These are phyloP conservation scores for Volucella zonaria DNA, from an alignment of 2,888 invertebrate species.

Conservation along the genomic window DNA sequence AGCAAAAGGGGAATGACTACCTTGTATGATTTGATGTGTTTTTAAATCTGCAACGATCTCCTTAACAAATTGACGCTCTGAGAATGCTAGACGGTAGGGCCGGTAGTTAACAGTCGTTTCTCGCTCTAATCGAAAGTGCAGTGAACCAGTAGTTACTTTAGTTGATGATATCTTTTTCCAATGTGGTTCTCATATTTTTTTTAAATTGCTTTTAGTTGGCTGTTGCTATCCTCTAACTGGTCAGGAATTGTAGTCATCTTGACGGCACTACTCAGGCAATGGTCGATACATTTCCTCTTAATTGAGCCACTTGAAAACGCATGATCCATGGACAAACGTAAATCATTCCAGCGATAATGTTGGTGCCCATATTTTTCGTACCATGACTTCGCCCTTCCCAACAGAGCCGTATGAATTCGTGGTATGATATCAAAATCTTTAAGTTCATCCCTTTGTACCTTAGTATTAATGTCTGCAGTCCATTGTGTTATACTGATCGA, in stretches of 20 bases:
- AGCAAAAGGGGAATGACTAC: slow-evolving; percentile 37
- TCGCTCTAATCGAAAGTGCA: too few relatives aligned
- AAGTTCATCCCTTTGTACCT: neutral
- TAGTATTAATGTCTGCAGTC: neutral
- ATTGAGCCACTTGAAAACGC: slow-evolving; percentile 1
- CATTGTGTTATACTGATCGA: too few relatives aligned
- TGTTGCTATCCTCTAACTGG: too few relatives aligned
- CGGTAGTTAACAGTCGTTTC: too few relatives aligned
- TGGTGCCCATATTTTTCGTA: neutral
- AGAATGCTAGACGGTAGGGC: neutral
- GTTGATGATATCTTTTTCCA: too few relatives aligned
- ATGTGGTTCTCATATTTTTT: too few relatives aligned
- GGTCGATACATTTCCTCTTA: too few relatives aligned
- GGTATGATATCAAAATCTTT: slow-evolving; percentile 4
- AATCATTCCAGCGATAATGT: slow-evolving; percentile 4
- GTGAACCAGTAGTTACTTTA: too few relatives aligned
- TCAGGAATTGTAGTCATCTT: too few relatives aligned
- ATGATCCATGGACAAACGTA: neutral
- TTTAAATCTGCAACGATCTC: slow-evolving; percentile 36
- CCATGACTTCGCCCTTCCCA: neutral
- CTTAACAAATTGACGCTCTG: slow-evolving; percentile 34
- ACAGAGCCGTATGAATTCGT: neutral
- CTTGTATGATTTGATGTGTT: slow-evolving; percentile 19
- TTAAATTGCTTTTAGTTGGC: too few relatives aligned
- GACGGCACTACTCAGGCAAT: too few relatives aligned